These are phyloP conservation scores for Leiothrix lutea DNA, from an alignment of 2,113 vertebrate genomes.

Conservation along the genomic window DNA sequence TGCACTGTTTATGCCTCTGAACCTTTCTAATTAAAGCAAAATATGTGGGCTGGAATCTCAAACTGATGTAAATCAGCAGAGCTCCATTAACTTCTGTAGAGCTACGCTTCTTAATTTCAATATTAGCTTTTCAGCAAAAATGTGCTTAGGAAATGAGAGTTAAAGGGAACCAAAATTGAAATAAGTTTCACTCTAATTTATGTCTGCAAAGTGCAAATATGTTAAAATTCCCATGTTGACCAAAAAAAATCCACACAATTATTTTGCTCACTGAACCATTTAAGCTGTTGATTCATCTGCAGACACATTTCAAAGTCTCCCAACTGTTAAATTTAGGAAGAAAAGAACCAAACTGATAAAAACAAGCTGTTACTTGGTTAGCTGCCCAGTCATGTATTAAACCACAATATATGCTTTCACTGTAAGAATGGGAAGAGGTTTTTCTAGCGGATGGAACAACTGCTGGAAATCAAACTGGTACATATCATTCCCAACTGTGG, in stretches of 20 bases:
- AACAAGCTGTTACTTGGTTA: conserved; percentile 16
- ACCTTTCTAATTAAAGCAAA: conserved; percentile 35
- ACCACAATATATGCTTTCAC: not conserved
- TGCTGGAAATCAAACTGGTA: not conserved
- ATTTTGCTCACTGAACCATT: conserved; percentile 17
- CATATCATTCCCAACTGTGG: not conserved
- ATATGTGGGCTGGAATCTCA: not conserved
- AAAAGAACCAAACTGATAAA: not conserved
- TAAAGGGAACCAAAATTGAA: not conserved
- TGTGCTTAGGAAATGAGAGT: not conserved
- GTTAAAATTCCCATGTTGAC: conserved; percentile 2
- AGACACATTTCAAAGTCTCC: conserved; percentile 2
- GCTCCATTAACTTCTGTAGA: not conserved
- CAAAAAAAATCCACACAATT: not conserved
- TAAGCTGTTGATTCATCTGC: conserved; percentile 34
- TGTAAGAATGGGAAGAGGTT: not conserved
- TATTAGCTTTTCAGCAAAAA: conserved; percentile 24
- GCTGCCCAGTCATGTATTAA: not conserved
- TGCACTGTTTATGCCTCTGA: not conserved
- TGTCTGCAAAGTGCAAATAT: conserved; percentile 8
- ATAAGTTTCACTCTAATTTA: conserved; percentile 2
- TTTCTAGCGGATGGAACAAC: not conserved
- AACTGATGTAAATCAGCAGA: not conserved
- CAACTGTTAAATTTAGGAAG: conserved; percentile 13
- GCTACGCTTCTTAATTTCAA: not conserved